Evolutionary conservation across 30 jellyfish, hydroid and myxozoan species (phyloP), one percentile per base, ranked within the genome.

Genomic region (Sanderia malayensis): DNA sequence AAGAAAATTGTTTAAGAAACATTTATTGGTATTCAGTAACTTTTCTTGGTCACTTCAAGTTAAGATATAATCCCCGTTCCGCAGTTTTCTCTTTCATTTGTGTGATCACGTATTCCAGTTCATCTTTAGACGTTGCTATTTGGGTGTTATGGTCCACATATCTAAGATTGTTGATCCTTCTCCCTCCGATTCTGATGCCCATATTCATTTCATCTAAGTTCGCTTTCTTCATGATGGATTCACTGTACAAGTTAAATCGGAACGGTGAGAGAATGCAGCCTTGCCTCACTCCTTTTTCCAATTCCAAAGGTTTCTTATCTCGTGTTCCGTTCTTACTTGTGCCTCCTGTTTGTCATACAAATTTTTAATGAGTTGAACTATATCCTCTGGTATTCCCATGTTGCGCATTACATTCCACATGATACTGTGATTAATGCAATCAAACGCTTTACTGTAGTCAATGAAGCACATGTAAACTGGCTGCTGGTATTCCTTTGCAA

Each of bases 271-370:
- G 4, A 30, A 37, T 19, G 27, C 79, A 67, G 1, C 79, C 67
- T 44, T 67, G 79, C 15, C 79, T 19, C 7, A 67, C 79, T 9
- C 79, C 67, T n/a, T 67, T 58, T 67, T 18, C 45, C 79, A 67
- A 67, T 32, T 23, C 27, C 24, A 6, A 27, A 13, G 22, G 65
- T 21, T 3, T 52, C 67, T 20, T 13, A 24, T 67, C 24, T 21
- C 29, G 47, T 67, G 10, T 6, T n/a, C 44, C 1, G 29, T 22
- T 2, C 67, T 18, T 6, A 67, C 79, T 32, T 4, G 23, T 41
- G 31, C 79, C 41, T 18, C 4, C 27, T 13, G 65, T 21, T 41
- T 21, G 24, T 8, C 34, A 33, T 33, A 44, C 41, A 67, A 44
- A 20, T 67, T 46, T n/a, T 44, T 23, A 13, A 67, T 67, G 46